Percentiles rank a stretch among this genome's conserved stretches.
Conservation (phyloP, 2,888 invertebrate genomes). For the Nesidiocoris tenuis region DNA sequence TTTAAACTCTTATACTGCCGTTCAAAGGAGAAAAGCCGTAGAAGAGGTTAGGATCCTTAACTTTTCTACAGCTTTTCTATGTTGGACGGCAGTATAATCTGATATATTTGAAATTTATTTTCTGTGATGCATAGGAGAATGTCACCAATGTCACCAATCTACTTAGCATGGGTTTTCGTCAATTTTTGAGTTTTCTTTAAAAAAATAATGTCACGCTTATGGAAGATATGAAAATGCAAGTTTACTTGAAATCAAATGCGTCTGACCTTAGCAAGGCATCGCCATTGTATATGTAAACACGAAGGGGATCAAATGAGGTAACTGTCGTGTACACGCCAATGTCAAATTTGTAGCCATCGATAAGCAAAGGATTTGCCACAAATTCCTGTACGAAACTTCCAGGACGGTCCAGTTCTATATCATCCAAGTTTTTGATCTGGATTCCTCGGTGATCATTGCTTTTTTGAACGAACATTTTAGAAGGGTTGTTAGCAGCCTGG, state of each 20-base stretch:
- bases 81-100: too few relatives aligned
- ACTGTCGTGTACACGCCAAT: constrained; percentile 91
- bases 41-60: too few relatives aligned
- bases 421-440: constrained; percentile 66
- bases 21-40: too few relatives aligned
- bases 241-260: not conserved
- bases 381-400: constrained; percentile 90
- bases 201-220: too few relatives aligned
- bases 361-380: constrained; percentile 80
- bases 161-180: too few relatives aligned
- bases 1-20: too few relatives aligned
- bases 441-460: constrained; percentile 90
- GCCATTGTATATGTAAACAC: constrained; percentile 84
- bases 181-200: too few relatives aligned
- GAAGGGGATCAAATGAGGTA: constrained; percentile 85
- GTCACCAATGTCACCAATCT: too few relatives aligned
- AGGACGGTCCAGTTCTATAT: constrained; percentile 68
- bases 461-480: constrained; percentile 83
- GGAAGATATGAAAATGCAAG: too few relatives aligned
- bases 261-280: constrained; percentile 81
- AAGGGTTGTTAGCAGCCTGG: constrained; percentile 60
- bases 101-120: too few relatives aligned
- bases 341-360: constrained; percentile 94
- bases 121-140: too few relatives aligned
- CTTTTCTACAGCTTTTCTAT: too few relatives aligned